phyloP scores from a whole-genome alignment of 2,888 invertebrate genomes.

The Anthrax anthrax region DNA sequence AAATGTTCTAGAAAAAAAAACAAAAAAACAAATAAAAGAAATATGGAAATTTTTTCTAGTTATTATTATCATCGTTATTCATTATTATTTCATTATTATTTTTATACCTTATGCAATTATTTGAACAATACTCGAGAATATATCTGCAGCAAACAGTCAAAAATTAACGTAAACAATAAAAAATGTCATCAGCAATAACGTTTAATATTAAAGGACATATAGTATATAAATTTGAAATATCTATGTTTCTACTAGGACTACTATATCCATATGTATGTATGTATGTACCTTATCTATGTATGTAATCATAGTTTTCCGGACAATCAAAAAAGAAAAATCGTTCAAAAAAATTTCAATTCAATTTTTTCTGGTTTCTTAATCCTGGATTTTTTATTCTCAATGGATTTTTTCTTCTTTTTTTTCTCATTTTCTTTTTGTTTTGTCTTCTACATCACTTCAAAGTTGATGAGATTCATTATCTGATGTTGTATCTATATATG shows the following conservation, averaged over 20 bases:
- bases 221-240: no score
- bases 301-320: background rate
- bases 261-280: no score
- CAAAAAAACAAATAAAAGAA: no score
- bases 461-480: background rate
- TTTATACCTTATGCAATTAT: background rate
- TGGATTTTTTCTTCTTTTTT: background rate
- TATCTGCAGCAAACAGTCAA: constrained; percentile 7
- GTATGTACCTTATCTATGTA: no score
- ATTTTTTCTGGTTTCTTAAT: background rate
- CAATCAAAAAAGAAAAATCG: background rate
- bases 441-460: background rate
- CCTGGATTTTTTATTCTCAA: background rate
- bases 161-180: constrained; percentile 10
- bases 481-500: no score
- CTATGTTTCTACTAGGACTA: no score
- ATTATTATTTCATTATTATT: background rate
- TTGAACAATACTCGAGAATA: background rate
- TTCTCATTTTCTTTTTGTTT: background rate
- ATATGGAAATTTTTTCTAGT: no score
- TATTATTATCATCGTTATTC: no score
- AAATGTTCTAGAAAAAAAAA: no score
- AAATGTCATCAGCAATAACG: constrained; percentile 7
- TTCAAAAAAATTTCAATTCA: background rate
- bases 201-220: background rate